Conservation (phyloP, 2,113 vertebrate species). For the Prunella himalayana region DNA sequence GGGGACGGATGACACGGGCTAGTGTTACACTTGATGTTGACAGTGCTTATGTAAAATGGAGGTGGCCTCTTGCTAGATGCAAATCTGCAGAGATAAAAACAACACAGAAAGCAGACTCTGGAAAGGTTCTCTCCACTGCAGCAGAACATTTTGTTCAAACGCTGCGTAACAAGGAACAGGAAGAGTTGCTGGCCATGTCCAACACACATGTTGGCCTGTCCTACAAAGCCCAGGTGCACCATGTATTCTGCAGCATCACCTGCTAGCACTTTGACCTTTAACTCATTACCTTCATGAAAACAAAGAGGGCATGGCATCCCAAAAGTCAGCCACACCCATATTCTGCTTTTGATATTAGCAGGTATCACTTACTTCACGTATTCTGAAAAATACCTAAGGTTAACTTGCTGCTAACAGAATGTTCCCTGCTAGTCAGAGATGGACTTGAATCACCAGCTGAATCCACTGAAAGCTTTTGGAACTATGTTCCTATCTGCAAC, state of each 20-base stretch:
- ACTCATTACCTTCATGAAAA: not conserved
- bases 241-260: constrained; percentile 1
- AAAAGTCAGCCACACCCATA: not conserved
- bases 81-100: not conserved
- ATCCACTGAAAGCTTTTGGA: not conserved
- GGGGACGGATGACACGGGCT: not conserved
- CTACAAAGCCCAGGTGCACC: not conserved
- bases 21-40: not conserved
- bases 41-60: not conserved
- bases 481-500: not conserved
- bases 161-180: not conserved
- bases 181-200: not conserved
- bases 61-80: not conserved
- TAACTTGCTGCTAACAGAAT: not conserved
- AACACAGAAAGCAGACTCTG: not conserved
- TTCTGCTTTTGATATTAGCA: not conserved
- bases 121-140: not conserved
- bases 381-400: not conserved
- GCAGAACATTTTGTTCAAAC: not conserved
- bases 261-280: not conserved
- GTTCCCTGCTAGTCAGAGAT: not conserved
- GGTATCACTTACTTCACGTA: not conserved
- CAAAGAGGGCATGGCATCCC: not conserved
- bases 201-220: not conserved
- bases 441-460: not conserved